Base-by-base conservation (phyloP, 2,113 vertebrate genomes). In the Pygathrix nemaeus region DNA sequence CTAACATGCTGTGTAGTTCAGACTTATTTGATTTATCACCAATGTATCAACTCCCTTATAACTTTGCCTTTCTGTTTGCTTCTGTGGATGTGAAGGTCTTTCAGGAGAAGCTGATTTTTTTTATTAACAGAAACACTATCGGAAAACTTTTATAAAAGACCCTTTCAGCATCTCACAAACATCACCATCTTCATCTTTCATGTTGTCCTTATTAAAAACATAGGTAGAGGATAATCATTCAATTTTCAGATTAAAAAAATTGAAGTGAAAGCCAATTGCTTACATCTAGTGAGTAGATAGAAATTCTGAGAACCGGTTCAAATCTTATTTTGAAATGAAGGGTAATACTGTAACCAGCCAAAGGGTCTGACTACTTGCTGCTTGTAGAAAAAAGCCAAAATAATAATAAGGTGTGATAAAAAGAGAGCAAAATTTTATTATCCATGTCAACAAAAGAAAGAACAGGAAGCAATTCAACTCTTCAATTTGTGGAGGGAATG, bases 211-310 rank as follows among this genome's bases (percentile, higher is more conserved):
- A 85, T 40, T 89, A 86, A 81, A 92, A 86, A 79, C 5, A 32
- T 50, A 35, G 43, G 11, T 80, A 27, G 45, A 94, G 86, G 76
- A 48, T 0, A 72, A 18, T 17, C 20, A 73, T 88, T 68, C 20
- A 81, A 40, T 96, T 95, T n/a, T 91, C 66, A 91, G 35, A 32
- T 85, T 3, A 80, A 88, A 80, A 88, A 94, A 85, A 18, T 50
- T 40, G 8, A 87, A 72, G 23, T 57, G 75, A 92, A 81, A 25
- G n/a, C 43, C 64, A 76, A 7, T 86, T 81, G 55, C 17, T 80
- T 78, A 32, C 9, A 59, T 68, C 16, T 14, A 61, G 27, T 61
- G 72, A 64, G 8, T 50, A 40, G 32, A 45, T 1, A 87, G 48
- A 70, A 97, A 95, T 87, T 76, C 21, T 66, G 40, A 61, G 52